A percentile compares a stretch with the other conserved stretches of the same genome.
Conservation (phyloP, 2,113 vertebrate genomes). For the Hylia prasina region DNA sequence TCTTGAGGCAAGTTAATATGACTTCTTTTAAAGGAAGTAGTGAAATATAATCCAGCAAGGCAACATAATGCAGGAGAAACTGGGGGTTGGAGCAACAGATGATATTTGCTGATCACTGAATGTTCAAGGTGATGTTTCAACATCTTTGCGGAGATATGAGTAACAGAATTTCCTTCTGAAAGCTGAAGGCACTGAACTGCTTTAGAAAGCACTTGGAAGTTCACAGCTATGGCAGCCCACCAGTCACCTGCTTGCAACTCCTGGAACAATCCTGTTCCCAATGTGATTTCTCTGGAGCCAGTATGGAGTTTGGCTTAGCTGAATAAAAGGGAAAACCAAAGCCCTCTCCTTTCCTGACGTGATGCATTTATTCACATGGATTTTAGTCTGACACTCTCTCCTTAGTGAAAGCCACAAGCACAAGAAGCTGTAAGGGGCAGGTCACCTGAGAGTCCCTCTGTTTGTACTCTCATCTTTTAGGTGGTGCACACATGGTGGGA, state of each 20-base stretch:
- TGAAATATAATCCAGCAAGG: background rate
- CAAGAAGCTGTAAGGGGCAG: background rate
- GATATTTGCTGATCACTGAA: background rate
- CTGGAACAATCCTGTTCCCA: background rate
- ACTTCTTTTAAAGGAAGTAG: background rate
- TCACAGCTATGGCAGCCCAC: background rate
- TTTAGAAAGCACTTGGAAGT: accelerated
- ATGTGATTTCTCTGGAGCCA: background rate
- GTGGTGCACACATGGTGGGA: background rate
- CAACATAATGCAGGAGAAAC: background rate
- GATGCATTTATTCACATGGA: background rate
- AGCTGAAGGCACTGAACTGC: background rate
- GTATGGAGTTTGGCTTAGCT: background rate
- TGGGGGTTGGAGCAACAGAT: background rate
- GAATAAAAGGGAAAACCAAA: background rate
- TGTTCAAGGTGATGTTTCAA: background rate
- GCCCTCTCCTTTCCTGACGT: background rate
- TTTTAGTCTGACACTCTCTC: background rate
- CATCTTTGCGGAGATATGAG: background rate
- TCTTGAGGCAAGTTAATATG: background rate
- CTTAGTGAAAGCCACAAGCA: background rate
- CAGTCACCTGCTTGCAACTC: background rate
- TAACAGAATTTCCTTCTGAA: background rate
- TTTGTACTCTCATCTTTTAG: background rate
- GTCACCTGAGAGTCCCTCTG: background rate